A percentile compares a stretch with the other conserved stretches of the same genome.
Conservation (phyloP, 2,113 vertebrate genomes). For the Vidua macroura region DNA sequence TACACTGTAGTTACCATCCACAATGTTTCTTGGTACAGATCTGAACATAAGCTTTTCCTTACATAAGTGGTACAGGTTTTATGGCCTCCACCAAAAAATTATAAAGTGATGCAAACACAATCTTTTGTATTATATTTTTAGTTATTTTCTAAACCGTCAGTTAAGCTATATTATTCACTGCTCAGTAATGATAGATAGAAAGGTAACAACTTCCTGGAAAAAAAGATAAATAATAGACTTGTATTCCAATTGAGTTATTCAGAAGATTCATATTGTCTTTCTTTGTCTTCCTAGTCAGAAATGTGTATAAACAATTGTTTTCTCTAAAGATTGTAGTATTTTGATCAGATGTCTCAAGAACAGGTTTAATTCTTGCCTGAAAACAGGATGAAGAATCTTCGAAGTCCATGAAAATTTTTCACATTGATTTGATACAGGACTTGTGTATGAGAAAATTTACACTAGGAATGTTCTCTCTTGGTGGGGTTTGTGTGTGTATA, state of each 20-base stretch:
- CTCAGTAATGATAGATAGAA: neutral
- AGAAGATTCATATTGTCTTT: neutral
- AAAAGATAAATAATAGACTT: neutral
- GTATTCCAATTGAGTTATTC: neutral
- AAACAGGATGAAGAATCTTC: neutral
- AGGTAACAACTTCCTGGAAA: neutral
- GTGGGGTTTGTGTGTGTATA: too few species aligned
- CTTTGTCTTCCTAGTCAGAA: neutral
- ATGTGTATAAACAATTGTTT: neutral
- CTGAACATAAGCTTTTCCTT: neutral
- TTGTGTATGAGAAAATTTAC: neutral
- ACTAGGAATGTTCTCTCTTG: neutral
- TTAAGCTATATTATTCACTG: neutral
- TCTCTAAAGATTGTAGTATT: neutral
- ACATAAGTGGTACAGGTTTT: neutral
- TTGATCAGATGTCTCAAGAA: neutral
- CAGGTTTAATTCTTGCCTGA: neutral
- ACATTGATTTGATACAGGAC: neutral
- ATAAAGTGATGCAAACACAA: neutral
- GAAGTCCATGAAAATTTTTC: neutral
- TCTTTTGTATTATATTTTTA: neutral
- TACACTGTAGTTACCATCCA: neutral
- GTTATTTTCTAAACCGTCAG: neutral
- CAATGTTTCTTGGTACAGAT: neutral
- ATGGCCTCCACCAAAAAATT: neutral